These are phyloP conservation scores for Apolygus lucorum DNA, from an alignment of 1,140 invertebrate genomes.

Conservation along the genomic window DNA sequence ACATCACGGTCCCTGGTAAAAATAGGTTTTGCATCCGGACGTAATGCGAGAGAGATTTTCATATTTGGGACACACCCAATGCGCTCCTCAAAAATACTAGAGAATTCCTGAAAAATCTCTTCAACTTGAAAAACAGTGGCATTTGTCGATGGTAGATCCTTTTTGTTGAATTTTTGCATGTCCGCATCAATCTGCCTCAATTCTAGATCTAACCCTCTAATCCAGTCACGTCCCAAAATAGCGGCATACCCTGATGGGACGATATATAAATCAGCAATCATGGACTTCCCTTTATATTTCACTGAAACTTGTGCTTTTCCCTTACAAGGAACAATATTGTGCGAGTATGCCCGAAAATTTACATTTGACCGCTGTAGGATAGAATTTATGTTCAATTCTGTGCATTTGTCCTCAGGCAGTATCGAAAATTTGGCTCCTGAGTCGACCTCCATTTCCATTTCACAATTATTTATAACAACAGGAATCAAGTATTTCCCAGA, in stretches of 20 bases:
- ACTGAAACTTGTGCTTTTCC: slow-evolving; percentile 3
- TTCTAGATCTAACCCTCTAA: not conserved
- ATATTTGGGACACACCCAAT: not conserved
- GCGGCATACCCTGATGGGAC: not conserved
- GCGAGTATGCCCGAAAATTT: not conserved
- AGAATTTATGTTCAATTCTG: not conserved
- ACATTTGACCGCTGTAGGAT: not conserved
- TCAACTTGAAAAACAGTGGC: not conserved
- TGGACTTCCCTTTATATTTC: not conserved
- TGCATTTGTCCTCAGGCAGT: slow-evolving; percentile 1
- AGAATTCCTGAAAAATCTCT: not conserved
- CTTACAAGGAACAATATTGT: not conserved
- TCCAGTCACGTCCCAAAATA: slow-evolving; percentile 2
- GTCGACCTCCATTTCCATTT: not conserved
- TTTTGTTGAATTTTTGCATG: not conserved
- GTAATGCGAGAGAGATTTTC: not conserved
- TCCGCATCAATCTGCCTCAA: not conserved
- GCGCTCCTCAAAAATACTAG: not conserved
- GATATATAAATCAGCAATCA: not conserved
- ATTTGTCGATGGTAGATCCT: not conserved
- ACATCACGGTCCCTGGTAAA: slow-evolving; percentile 1
- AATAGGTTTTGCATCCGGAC: not conserved
- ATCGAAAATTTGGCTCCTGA: slow-evolving; percentile 4
- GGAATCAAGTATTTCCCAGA: not conserved
- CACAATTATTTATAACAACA: not conserved